These are phyloP conservation scores for Tenualosa ilisha DNA, from an alignment of 2,797 vertebrate genomes.

Conservation along the genomic window DNA sequence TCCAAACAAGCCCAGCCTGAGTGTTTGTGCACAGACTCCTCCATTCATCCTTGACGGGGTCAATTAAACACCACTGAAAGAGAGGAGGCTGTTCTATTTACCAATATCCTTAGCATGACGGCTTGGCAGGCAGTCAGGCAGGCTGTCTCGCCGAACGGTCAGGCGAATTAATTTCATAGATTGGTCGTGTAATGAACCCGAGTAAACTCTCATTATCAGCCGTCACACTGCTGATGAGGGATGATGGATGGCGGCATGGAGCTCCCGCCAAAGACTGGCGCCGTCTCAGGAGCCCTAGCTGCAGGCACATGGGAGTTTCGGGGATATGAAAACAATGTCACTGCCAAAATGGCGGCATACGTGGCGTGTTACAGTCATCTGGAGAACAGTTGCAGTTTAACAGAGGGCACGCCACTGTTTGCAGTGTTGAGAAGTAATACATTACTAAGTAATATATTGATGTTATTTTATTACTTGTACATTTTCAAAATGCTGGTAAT, in stretches of 20 bases:
- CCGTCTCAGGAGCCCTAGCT: neutral
- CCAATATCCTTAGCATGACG: neutral
- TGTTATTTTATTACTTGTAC: too few species aligned
- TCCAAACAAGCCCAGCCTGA: neutral
- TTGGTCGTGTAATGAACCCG: neutral
- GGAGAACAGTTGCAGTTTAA: neutral
- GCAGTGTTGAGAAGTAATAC: too few species aligned
- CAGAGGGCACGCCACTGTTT: neutral
- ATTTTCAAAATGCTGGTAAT: too few species aligned
- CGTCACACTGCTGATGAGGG: neutral
- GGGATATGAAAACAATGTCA: neutral
- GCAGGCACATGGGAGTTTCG: neutral
- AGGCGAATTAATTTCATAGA: neutral
- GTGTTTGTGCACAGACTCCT: neutral
- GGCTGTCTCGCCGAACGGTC: neutral
- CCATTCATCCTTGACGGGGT: constrained; percentile 7
- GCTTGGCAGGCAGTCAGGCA: neutral
- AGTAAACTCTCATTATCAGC: constrained; percentile 15
- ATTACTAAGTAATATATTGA: too few species aligned
- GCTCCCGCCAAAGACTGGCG: neutral
- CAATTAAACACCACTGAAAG: neutral
- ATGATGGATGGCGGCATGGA: neutral
- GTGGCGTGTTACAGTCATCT: neutral
- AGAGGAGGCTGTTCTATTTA: neutral
- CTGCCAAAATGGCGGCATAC: neutral